A percentile compares a stretch with the other conserved stretches of the same genome.
Evolutionary conservation across 2,797 vertebrate species (phyloP).

Genomic region (Craterocephalus amniculus): DNA sequence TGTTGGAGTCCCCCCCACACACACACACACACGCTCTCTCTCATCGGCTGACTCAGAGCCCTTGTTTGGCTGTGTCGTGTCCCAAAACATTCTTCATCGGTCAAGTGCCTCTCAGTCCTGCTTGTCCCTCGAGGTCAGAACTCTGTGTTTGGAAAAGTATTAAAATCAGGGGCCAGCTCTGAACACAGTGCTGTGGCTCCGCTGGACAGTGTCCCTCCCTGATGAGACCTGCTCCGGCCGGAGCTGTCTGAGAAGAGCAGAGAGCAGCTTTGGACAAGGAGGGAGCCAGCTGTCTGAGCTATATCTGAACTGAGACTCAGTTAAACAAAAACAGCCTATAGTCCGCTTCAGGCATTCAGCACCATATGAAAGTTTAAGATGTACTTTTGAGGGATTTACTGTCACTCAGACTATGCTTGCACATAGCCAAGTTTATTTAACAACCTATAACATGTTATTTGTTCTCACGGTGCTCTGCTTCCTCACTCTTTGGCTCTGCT

Average conservation of each 20-base stretch:
- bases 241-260: slow-evolving; percentile 20
- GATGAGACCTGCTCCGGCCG: slow-evolving; percentile 30
- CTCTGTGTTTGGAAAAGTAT: slow-evolving; percentile 42
- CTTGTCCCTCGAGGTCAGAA: slow-evolving; percentile 54
- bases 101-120: slow-evolving; percentile 72
- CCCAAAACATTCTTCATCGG: slow-evolving; percentile 75
- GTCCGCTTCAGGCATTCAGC: slow-evolving; percentile 37
- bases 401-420: slow-evolving; percentile 28
- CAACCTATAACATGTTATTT: slow-evolving; percentile 30
- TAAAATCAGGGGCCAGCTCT: slow-evolving; percentile 49
- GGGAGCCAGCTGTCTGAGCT: slow-evolving; percentile 63
- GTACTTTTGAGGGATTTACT: slow-evolving; percentile 44
- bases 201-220: slow-evolving; percentile 37
- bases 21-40: slow-evolving; percentile 28
- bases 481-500: slow-evolving; percentile 9
- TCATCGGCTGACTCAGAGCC: slow-evolving; percentile 34
- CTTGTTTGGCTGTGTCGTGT: slow-evolving; percentile 58
- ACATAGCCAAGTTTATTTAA: slow-evolving; percentile 21
- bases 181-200: slow-evolving; percentile 29
- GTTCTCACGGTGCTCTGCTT: slow-evolving; percentile 14
- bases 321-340: slow-evolving; percentile 53
- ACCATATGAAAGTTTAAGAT: slow-evolving; percentile 29
- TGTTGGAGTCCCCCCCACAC: slow-evolving; percentile 43
- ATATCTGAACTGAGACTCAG: slow-evolving; percentile 55
- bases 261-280: slow-evolving; percentile 31